These are phyloP conservation scores for Drosophila melanica DNA, from an alignment of 1,140 invertebrate genomes.

Conservation along the genomic window DNA sequence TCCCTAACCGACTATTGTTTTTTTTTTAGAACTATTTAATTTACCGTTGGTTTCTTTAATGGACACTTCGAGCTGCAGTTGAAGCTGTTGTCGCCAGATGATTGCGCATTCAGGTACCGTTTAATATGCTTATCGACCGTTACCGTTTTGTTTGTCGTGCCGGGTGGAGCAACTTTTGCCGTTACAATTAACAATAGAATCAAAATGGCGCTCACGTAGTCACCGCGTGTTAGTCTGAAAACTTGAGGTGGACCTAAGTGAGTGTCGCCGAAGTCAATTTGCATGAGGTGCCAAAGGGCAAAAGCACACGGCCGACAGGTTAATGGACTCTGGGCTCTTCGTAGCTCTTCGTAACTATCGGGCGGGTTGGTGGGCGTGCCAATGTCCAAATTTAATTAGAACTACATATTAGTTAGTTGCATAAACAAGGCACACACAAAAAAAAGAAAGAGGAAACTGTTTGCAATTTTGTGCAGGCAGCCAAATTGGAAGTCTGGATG, in stretches of 20 bases:
- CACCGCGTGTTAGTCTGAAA: constrained; percentile 10
- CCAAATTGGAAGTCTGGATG: constrained; percentile 50
- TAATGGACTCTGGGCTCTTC: constrained; percentile 19
- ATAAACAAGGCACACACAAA: constrained; percentile 58
- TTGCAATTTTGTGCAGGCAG: constrained; percentile 61
- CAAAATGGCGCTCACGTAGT: constrained; percentile 33
- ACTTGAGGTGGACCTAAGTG: constrained; percentile 18
- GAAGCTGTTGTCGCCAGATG: not conserved
- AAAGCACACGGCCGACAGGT: constrained; percentile 37
- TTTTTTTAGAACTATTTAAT: too few relatives aligned
- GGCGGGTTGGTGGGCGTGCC: not conserved
- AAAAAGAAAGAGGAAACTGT: constrained; percentile 23
- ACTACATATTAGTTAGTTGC: constrained; percentile 77
- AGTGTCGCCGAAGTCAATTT: constrained; percentile 47
- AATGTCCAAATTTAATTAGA: constrained; percentile 75
- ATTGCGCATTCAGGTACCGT: not conserved
- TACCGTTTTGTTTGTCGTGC: not conserved
- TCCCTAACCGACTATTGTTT: too few relatives aligned
- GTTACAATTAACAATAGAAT: constrained; percentile 25
- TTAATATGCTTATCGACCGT: constrained; percentile 13
- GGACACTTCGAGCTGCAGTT: not conserved
- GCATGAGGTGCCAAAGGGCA: constrained; percentile 24
- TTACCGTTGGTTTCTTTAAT: not conserved
- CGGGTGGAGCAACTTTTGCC: not conserved
- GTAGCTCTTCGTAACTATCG: not conserved